Percentiles rank a stretch among this genome's conserved stretches.
Evolutionary conservation across 2,113 vertebrate species (phyloP).

Genomic region (Eclectus roratus): DNA sequence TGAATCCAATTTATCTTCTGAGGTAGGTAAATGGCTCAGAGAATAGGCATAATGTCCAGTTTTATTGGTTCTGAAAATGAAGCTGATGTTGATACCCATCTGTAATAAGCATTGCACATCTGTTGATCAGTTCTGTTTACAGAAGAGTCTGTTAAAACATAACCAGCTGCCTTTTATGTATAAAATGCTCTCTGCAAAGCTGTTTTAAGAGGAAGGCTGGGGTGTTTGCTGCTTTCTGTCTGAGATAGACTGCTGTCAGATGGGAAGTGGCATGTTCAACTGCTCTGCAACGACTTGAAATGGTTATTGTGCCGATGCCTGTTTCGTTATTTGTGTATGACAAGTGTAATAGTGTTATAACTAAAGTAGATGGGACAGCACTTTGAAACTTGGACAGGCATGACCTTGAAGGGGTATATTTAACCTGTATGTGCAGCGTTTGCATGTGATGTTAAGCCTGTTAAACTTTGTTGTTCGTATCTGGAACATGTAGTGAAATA

Average conservation of each 20-base stretch:
- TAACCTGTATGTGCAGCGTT: background rate
- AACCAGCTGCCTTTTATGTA: background rate
- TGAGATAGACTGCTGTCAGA: background rate
- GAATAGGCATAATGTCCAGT: background rate
- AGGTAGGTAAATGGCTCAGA: constrained; percentile 27
- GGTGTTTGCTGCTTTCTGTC: background rate
- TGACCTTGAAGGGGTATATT: background rate
- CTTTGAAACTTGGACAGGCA: background rate
- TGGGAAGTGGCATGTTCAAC: background rate
- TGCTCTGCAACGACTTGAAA: background rate
- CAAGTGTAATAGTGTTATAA: background rate
- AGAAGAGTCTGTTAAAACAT: constrained; percentile 15
- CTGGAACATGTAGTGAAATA: background rate
- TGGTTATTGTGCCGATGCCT: background rate
- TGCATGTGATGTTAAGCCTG: background rate
- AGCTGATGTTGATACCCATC: background rate
- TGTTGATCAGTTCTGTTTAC: constrained; percentile 25
- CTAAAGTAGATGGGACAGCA: background rate
- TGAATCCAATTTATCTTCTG: constrained; percentile 7
- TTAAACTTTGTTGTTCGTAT: background rate
- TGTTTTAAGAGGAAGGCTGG: background rate
- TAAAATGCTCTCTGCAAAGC: background rate
- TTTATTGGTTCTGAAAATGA: background rate
- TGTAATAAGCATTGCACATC: background rate
- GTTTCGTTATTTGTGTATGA: background rate